A percentile compares a stretch with the other conserved stretches of the same genome.
phyloP scores from a whole-genome alignment of 2,888 invertebrate genomes.

The Digitonthophagus gazella region DNA sequence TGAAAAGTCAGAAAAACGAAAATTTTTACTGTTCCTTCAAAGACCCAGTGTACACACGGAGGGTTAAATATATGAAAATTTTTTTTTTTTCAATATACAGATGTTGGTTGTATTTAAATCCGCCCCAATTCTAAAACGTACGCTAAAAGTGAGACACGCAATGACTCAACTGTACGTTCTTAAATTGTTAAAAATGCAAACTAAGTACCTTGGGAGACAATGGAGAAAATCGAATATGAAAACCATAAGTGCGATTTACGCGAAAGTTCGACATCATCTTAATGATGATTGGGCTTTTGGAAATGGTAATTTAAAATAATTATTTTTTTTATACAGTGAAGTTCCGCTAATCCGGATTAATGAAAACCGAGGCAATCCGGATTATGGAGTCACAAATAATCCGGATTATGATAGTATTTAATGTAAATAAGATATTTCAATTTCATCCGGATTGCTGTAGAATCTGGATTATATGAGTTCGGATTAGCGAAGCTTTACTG shows the following conservation, averaged over 20 bases:
- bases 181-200: constrained; percentile 98
- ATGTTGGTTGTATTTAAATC: constrained; percentile 99
- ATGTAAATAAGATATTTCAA: no score
- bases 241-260: constrained; percentile 98
- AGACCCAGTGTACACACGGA: no score
- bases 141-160: constrained; percentile 91
- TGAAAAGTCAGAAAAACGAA: no score
- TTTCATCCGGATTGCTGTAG: neutral
- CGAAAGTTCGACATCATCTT: constrained; percentile 91
- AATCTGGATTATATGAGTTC: neutral
- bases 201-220: constrained; percentile 96
- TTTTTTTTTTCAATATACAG: constrained; percentile 37
- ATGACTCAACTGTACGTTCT: constrained; percentile 98
- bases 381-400: no score
- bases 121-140: constrained; percentile 95
- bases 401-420: no score
- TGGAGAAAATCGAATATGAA: constrained; percentile 99
- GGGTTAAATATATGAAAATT: no score
- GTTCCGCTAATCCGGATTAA: no score
- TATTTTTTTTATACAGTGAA: no score
- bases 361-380: no score
- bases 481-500: no score
- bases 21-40: no score
- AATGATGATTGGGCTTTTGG: constrained; percentile 99
- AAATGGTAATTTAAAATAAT: constrained; percentile 63